Evolutionary conservation across 2,888 invertebrate genomes (phyloP), one percentile per base, ranked within the genome.

Genomic region (Nemotelus pantherinus): DNA sequence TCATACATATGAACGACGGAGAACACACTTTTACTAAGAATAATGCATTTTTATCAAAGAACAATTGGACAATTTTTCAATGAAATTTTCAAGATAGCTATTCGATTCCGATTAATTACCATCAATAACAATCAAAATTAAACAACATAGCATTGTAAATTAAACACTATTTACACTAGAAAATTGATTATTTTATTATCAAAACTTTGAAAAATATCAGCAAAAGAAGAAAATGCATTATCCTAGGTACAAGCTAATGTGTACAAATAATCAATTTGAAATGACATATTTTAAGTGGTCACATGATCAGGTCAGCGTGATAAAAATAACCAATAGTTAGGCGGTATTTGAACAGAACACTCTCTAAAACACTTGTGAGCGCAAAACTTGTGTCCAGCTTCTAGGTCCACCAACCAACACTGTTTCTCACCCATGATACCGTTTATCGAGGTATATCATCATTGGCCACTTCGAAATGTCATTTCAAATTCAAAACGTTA

Each of bases 1-100:
- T 87, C 87, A 85, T 87, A 87, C 86, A 87, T 87, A 87, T 87
- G 87, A 87, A 87, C 87, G 85, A 85, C 87, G 85, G 85, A 87
- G 84, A 86, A 84, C 82, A 84, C 84, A 82, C 82, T 86, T 83
- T 82, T 84, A 85, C 83, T 84, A 84, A 87, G 86, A 85, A 84
- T 85, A 84, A 82, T 83, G 85, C 86, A 87, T 84, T 87, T 85
- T 83, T 85, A 85, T 83, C 84, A 83, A 79, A 82, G 79, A 53
- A 82, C 82, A 80, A 81, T 84, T 81, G 81, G 81, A 76, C 83
- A 82, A 79, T 68, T 80, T 55, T 76, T 78, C 48, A 71, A 75
- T 25, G 64, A 77, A 77, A 76, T 50, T 80, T 9, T 76, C 67
- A 68, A 77, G 25, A 25, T 25, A 64, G 75, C 79, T 77, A 74